Evolutionary conservation across 2,888 invertebrate genomes (phyloP), one percentile per base, ranked within the genome.

Genomic region (Congeria kusceri): DNA sequence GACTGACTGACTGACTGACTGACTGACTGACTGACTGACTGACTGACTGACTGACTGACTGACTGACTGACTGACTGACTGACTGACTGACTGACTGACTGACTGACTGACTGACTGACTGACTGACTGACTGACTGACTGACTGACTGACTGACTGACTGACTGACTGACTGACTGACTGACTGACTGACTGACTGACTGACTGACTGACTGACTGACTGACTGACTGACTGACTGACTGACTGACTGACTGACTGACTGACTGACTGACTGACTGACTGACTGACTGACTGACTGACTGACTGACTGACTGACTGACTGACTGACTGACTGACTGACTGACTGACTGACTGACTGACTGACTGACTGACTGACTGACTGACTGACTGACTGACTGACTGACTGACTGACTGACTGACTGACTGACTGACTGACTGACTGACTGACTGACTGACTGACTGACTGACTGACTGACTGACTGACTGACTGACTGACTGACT

Each of bases 1-100:
- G 69, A 70, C 70, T 62, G 78, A 74, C 74, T 74, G 78, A 78
- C 74, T 68, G 74, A 78, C 74, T 74, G 78, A 78, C 73, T 68
- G 76, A 83, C 82, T 83, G 77, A 83, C 82, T 83, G 77, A 83
- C 82, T 83, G 70, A 83, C 83, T 83, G 71, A 81, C 81, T 77
- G 77, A 83, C 80, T 77, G 70, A 82, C 81, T 77, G 75, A 71
- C 80, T 83, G 66, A 73, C 73, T 68, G 73, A 68, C 73, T 68
- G 73, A 68, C 73, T 68, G 73, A 68, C 73, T 68, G 73, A 68
- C 73, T 68, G 73, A 73, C 73, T 68, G 73, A 73, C 73, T 68
- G 73, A 73, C 73, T 73, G 73, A 73, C 73, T 73, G 73, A 73
- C 73, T 73, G 73, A 73, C 73, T 73, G 73, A 73, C 73, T 73